Evolutionary conservation across 2,113 vertebrate genomes (phyloP).

Genomic region (Coturnix japonica): DNA sequence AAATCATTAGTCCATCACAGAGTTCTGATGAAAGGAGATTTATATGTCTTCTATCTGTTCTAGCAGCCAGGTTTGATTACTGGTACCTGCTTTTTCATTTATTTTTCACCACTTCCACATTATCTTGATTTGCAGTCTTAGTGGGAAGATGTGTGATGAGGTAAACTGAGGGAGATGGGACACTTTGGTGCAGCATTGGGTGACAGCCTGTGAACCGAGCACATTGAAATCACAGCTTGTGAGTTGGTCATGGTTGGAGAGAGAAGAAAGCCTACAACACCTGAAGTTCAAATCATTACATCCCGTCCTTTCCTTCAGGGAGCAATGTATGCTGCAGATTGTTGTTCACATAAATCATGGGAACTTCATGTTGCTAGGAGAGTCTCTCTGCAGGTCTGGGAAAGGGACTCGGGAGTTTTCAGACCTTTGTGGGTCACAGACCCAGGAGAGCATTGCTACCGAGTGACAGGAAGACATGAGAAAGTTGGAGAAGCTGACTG

Average conservation of each 20-base stretch:
- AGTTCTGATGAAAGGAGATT: not conserved
- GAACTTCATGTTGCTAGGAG: not conserved
- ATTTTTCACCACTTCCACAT: not conserved
- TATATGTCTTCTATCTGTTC: not conserved
- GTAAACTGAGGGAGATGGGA: not conserved
- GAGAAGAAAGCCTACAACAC: not conserved
- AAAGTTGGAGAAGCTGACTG: not conserved
- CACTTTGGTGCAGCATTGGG: not conserved
- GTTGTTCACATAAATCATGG: not conserved
- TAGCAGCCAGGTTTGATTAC: not conserved
- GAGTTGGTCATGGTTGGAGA: not conserved
- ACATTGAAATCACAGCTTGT: not conserved
- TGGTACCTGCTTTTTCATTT: accelerated
- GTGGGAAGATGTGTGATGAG: not conserved
- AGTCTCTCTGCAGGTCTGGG: not conserved
- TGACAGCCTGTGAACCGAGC: not conserved
- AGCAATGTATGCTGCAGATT: not conserved
- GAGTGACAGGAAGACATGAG: not conserved
- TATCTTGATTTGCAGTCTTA: not conserved
- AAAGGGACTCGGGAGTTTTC: not conserved
- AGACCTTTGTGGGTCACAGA: not conserved
- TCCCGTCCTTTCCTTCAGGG: not conserved
- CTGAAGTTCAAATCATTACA: not conserved
- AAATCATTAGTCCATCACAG: not conserved
- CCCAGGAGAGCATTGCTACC: not conserved